These are phyloP conservation scores for Dasypogon diadema DNA, from an alignment of 2,888 invertebrate genomes.

Conservation along the genomic window DNA sequence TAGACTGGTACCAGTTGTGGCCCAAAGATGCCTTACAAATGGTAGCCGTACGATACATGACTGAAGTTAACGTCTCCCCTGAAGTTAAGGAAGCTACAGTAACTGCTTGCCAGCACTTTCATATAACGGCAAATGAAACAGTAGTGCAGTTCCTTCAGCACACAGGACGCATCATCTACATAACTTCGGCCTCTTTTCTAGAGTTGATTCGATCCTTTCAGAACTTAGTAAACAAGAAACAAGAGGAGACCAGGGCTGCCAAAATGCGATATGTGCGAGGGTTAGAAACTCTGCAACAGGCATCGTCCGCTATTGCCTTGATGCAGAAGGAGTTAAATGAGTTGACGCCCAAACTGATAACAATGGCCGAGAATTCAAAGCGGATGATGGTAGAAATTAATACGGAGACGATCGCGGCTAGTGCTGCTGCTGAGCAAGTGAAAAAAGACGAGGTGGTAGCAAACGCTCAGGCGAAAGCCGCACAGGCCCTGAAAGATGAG, in stretches of 20 bases:
- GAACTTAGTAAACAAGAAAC: conserved; percentile 79
- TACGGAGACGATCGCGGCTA: conserved; percentile 81
- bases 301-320: conserved; percentile 82
- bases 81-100: conserved; percentile 77
- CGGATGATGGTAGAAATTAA: conserved; percentile 84
- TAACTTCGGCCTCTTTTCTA: conserved; percentile 90
- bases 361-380: conserved; percentile 83
- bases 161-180: conserved; percentile 82
- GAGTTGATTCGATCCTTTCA: conserved; percentile 86
- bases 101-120: conserved; percentile 88
- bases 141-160: conserved; percentile 75
- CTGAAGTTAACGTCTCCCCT: conserved; percentile 74
- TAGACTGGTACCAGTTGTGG: conserved; percentile 95
- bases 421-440: conserved; percentile 82
- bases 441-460: conserved; percentile 89
- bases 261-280: conserved; percentile 85
- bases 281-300: conserved; percentile 82
- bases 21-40: conserved; percentile 87
- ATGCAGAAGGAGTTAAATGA: conserved; percentile 84
- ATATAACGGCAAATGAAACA: conserved; percentile 78
- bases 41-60: conserved; percentile 80
- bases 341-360: conserved; percentile 84
- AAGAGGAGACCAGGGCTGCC: conserved; percentile 76
- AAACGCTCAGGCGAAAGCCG: conserved; percentile 86
- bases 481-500: conserved; percentile 86